Evolutionary conservation across 2,113 vertebrate species (phyloP).

Genomic region (Platysteira castanea): DNA sequence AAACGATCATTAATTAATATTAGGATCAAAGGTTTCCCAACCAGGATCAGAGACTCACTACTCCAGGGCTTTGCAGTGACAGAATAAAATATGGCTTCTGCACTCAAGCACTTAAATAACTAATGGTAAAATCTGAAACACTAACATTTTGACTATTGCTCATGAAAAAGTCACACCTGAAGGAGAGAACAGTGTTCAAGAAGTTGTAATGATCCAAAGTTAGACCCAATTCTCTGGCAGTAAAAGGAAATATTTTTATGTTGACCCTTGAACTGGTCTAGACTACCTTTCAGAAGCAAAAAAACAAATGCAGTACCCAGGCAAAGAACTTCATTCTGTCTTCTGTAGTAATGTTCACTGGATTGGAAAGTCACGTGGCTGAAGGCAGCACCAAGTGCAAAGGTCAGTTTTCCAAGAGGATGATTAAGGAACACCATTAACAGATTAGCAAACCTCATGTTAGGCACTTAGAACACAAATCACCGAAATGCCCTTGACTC

Average conservation of each 20-base stretch:
- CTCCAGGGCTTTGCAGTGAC: neutral
- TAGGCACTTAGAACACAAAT: neutral
- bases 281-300: neutral
- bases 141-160: neutral
- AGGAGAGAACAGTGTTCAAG: neutral
- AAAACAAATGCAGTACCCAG: neutral
- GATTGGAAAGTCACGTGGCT: neutral
- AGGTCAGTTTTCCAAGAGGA: neutral
- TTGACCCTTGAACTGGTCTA: neutral
- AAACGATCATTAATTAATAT: neutral
- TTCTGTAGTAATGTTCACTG: neutral
- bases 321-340: neutral
- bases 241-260: neutral
- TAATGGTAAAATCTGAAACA: neutral
- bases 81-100: slow-evolving; percentile 2
- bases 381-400: neutral
- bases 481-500: neutral
- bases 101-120: neutral
- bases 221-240: neutral
- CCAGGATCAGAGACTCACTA: neutral
- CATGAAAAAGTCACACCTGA: neutral
- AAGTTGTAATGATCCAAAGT: neutral
- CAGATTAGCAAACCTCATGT: neutral
- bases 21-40: slow-evolving; percentile 1
- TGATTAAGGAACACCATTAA: neutral